A percentile compares a stretch with the other conserved stretches of the same genome.
Conservation (phyloP, 2,113 vertebrate species). For the Ciconia stormi region DNA sequence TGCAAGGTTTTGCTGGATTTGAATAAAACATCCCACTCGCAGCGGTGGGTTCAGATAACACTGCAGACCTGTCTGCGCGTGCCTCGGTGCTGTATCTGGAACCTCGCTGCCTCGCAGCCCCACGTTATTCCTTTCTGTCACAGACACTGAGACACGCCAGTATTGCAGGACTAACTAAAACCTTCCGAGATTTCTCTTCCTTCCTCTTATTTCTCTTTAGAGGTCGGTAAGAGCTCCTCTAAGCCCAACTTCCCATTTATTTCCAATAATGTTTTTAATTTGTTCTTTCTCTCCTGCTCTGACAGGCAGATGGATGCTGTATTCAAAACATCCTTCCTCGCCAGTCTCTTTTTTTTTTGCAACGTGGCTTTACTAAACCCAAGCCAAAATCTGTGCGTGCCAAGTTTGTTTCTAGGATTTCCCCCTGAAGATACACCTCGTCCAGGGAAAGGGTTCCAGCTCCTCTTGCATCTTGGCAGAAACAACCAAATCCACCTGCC, state of each 20-base stretch:
- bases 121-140: not conserved
- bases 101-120: not conserved
- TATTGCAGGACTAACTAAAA: not conserved
- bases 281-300: not conserved
- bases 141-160: not conserved
- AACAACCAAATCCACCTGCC: not conserved
- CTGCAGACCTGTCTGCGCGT: accelerated
- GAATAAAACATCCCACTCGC: not conserved
- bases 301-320: not conserved
- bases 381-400: not conserved
- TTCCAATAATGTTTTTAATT: not conserved
- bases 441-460: conserved; percentile 2
- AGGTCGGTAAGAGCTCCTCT: not conserved
- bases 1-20: not conserved
- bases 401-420: conserved; percentile 62
- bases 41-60: not conserved
- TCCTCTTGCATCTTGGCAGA: conserved; percentile 14
- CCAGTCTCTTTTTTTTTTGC: not conserved
- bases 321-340: not conserved
- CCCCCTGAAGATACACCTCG: conserved; percentile 13
- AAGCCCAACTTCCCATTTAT: not conserved
- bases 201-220: not conserved
- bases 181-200: not conserved
- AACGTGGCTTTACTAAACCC: not conserved
- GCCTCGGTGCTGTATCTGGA: not conserved